These are phyloP conservation scores for Drosophila busckii DNA, from an alignment of 1,140 invertebrate genomes.

Conservation along the genomic window DNA sequence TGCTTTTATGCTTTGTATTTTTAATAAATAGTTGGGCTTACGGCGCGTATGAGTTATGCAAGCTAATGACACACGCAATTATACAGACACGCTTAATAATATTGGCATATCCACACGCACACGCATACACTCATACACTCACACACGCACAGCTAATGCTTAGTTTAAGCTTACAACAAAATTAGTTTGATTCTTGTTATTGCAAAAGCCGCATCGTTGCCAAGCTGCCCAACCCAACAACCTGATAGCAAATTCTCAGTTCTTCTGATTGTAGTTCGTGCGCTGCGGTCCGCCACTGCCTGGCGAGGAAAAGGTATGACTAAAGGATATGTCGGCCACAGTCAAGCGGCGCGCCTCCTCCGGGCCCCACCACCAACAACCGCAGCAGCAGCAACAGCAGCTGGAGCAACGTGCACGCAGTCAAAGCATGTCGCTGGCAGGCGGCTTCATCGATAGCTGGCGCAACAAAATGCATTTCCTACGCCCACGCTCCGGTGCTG, in stretches of 20 bases:
- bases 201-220: conserved; percentile 65
- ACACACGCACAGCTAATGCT: conserved; percentile 19
- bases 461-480: conserved; percentile 65
- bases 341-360: conserved; percentile 65
- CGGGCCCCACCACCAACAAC: conserved; percentile 43
- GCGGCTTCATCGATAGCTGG: conserved; percentile 46
- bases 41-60: conserved; percentile 70
- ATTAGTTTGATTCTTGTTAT: conserved; percentile 8
- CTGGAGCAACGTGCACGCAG: conserved; percentile 45
- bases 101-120: conserved; percentile 17
- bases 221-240: conserved; percentile 67
- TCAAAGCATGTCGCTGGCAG: conserved; percentile 39
- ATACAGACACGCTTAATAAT: conserved; percentile 9
- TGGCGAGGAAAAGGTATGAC: conserved; percentile 79
- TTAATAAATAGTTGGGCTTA: conserved; percentile 43
- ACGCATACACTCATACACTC: not conserved
- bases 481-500: conserved; percentile 56
- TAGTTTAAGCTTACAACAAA: conserved; percentile 1
- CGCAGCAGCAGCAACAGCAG: conserved; percentile 29
- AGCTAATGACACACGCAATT: conserved; percentile 29
- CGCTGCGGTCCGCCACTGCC: conserved; percentile 77
- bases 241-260: conserved; percentile 78
- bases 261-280: conserved; percentile 79
- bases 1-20: conserved; percentile 37
- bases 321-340: conserved; percentile 75